Evolutionary conservation across 1,140 invertebrate genomes (phyloP).

Genomic region (Calosoma granatense): DNA sequence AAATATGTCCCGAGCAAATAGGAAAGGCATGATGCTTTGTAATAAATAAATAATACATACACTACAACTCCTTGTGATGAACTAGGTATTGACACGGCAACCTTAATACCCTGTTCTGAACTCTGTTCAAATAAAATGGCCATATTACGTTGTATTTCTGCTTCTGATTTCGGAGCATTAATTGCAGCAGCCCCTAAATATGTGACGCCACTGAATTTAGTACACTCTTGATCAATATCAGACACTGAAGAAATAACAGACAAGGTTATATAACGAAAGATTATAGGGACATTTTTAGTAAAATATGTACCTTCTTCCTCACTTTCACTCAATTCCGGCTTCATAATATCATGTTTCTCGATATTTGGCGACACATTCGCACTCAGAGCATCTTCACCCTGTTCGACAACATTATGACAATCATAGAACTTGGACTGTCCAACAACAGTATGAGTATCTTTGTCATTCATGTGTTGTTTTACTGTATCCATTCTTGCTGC

Average conservation of each 20-base stretch:
- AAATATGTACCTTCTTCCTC: conserved; percentile 50
- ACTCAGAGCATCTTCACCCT: conserved; percentile 31
- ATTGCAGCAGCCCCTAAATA: conserved; percentile 91
- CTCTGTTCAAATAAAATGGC: conserved; percentile 69
- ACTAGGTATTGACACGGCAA: conserved; percentile 84
- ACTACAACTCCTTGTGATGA: conserved; percentile 75
- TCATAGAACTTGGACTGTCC: conserved; percentile 40
- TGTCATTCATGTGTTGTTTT: not conserved
- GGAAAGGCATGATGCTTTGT: conserved; percentile 10
- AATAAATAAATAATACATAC: conserved; percentile 40
- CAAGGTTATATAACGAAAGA: not conserved
- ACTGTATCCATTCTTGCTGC: not conserved
- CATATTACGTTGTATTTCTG: conserved; percentile 94
- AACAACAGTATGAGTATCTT: conserved; percentile 21
- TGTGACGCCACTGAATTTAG: conserved; percentile 85
- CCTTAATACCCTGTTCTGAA: conserved; percentile 69
- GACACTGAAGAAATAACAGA: conserved; percentile 39
- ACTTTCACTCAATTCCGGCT: conserved; percentile 52
- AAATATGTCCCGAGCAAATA: not conserved
- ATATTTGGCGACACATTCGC: conserved; percentile 39
- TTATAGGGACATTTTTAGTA: conserved; percentile 3
- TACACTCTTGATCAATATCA: conserved; percentile 76
- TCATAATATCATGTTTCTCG: conserved; percentile 67
- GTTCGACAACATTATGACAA: conserved; percentile 23
- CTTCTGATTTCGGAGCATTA: conserved; percentile 85